phyloP scores from a whole-genome alignment of 64 coral and sea anemone species.

The Dendronephthya gigantea region DNA sequence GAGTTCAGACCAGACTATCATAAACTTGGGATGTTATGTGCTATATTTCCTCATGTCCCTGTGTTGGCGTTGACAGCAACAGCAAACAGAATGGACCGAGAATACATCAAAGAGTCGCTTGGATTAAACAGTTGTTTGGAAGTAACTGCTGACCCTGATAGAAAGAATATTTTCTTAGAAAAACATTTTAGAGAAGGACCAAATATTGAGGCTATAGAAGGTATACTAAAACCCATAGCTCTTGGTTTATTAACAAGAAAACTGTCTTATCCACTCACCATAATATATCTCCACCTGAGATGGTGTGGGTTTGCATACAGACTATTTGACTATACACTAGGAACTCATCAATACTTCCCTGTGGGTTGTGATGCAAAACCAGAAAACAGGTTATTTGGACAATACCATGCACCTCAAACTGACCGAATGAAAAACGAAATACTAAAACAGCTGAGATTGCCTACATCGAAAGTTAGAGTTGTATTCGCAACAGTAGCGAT shows the following conservation, averaged over 20 bases:
- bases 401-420: constrained; percentile 39
- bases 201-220: background rate
- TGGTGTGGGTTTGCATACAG: constrained; percentile 40
- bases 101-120: background rate
- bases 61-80: constrained; percentile 38
- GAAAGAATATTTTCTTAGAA: constrained; percentile 16
- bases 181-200: constrained; percentile 2
- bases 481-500: constrained; percentile 46
- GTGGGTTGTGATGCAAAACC: background rate
- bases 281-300: constrained; percentile 20
- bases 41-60: constrained; percentile 34
- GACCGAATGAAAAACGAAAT: constrained; percentile 26
- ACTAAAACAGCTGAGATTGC: background rate
- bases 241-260: background rate
- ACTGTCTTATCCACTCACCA: background rate
- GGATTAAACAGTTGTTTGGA: constrained; percentile 5
- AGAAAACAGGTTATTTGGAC: constrained; percentile 32
- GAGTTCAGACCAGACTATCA: constrained; percentile 42
- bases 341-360: constrained; percentile 2
- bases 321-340: background rate
- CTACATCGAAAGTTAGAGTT: background rate
- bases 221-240: constrained; percentile 25
- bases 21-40: constrained; percentile 4
- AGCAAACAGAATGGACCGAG: constrained; percentile 28
- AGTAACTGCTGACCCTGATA: constrained; percentile 34